Conservation (phyloP, 2,113 vertebrate genomes). For the Rhombomys opimus region DNA sequence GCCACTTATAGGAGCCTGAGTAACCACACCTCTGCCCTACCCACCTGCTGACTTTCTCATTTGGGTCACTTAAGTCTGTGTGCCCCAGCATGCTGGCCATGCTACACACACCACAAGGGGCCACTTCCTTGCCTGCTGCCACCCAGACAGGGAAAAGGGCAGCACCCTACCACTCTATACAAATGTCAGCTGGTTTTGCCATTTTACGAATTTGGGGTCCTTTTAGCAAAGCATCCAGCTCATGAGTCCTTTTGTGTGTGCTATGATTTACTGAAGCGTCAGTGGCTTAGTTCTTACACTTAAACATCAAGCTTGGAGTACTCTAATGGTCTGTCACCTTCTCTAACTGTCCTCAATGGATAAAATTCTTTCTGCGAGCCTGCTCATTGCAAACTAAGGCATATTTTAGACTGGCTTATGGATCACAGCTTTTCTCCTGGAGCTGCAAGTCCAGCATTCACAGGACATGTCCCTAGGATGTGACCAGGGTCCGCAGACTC, state of each 20-base stretch:
- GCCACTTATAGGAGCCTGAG: not conserved
- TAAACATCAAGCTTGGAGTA: too few relatives aligned
- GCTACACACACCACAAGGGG: fast-evolving
- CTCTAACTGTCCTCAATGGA: not conserved
- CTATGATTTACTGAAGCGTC: not conserved
- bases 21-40: too few relatives aligned
- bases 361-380: fast-evolving
- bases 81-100: not conserved
- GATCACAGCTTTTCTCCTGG: not conserved
- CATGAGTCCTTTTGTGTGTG: fast-evolving
- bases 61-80: not conserved
- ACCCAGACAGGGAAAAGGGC: not conserved
- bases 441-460: fast-evolving
- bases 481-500: not conserved
- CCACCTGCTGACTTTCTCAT: not conserved
- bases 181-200: not conserved
- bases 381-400: too few relatives aligned
- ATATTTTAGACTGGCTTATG: fast-evolving
- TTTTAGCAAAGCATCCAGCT: not conserved
- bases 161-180: fast-evolving
- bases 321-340: not conserved
- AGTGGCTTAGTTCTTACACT: not conserved
- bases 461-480: fast-evolving
- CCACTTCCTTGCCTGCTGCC: not conserved
- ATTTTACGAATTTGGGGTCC: fast-evolving